phyloP scores from a whole-genome alignment of 2,797 vertebrate genomes.

The Pempheris klunzingeri region DNA sequence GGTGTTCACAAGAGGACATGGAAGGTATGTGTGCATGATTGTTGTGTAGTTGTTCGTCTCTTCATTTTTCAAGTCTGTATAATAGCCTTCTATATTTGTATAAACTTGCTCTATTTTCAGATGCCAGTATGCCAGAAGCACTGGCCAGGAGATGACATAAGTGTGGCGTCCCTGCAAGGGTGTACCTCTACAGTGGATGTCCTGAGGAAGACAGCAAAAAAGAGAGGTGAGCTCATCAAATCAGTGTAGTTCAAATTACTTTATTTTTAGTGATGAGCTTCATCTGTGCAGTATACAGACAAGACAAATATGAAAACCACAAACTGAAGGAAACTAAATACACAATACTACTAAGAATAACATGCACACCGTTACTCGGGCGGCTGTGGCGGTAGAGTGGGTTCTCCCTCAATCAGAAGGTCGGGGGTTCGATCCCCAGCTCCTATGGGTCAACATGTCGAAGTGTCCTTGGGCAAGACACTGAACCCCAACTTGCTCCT shows the following conservation, averaged over 20 bases:
- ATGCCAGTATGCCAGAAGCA: background rate
- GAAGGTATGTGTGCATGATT: conserved; percentile 23
- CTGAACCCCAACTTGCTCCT: too few relatives aligned
- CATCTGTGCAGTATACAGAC: background rate
- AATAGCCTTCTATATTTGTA: background rate
- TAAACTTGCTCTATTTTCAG: background rate
- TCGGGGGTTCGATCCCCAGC: too few relatives aligned
- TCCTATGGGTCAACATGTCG: too few relatives aligned
- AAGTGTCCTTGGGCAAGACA: too few relatives aligned
- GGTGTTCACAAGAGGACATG: conserved; percentile 9
- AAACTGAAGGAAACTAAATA: too few relatives aligned
- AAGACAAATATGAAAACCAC: too few relatives aligned
- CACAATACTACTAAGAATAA: too few relatives aligned
- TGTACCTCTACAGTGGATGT: background rate
- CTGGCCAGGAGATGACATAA: background rate
- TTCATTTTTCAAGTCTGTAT: too few relatives aligned
- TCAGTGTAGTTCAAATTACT: background rate
- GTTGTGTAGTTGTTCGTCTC: too few relatives aligned
- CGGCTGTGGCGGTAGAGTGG: too few relatives aligned
- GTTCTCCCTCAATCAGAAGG: too few relatives aligned
- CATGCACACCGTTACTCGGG: too few relatives aligned
- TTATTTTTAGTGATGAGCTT: background rate
- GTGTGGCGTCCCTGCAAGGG: background rate
- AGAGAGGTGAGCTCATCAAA: background rate
- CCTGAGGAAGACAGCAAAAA: background rate